These are phyloP conservation scores for Microplitis mediator DNA, from an alignment of 1,140 invertebrate species.

Conservation along the genomic window DNA sequence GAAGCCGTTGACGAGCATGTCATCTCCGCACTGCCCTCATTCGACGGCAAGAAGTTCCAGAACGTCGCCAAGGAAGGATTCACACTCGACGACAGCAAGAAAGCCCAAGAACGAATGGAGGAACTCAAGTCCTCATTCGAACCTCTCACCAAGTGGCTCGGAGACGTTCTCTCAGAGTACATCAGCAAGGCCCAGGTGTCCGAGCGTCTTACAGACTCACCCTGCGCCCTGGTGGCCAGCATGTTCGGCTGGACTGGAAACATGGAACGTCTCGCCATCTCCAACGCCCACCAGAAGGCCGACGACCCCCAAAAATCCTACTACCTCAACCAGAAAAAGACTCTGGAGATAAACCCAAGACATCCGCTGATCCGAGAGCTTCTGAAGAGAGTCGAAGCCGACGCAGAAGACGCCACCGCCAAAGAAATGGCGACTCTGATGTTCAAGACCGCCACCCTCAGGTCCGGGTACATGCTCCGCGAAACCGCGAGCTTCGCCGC, in stretches of 20 bases:
- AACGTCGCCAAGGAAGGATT: conserved; percentile 99
- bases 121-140: conserved; percentile 83
- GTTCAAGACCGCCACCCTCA: conserved; percentile 91
- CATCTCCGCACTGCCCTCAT: conserved; percentile 96
- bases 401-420: conserved; percentile 80
- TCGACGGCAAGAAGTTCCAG: conserved; percentile 99
- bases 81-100: conserved; percentile 82
- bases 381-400: conserved; percentile 79
- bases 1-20: conserved; percentile 99
- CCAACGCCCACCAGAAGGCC: conserved; percentile 96
- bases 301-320: conserved; percentile 90
- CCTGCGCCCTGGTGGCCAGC: conserved; percentile 95
- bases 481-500: conserved; percentile 88
- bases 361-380: conserved; percentile 96
- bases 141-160: conserved; percentile 90
- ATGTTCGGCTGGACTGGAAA: conserved; percentile 99
- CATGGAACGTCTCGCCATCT: conserved; percentile 96
- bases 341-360: conserved; percentile 95
- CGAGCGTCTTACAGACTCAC: conserved; percentile 88
- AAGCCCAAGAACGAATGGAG: conserved; percentile 83
- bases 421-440: conserved; percentile 90
- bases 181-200: conserved; percentile 86
- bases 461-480: conserved; percentile 87
- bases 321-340: conserved; percentile 97
- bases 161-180: conserved; percentile 85